Percentiles rank a stretch among this genome's conserved stretches.
Conservation (phyloP, 2,888 invertebrate genomes). For the Frankliniella intonsa region DNA sequence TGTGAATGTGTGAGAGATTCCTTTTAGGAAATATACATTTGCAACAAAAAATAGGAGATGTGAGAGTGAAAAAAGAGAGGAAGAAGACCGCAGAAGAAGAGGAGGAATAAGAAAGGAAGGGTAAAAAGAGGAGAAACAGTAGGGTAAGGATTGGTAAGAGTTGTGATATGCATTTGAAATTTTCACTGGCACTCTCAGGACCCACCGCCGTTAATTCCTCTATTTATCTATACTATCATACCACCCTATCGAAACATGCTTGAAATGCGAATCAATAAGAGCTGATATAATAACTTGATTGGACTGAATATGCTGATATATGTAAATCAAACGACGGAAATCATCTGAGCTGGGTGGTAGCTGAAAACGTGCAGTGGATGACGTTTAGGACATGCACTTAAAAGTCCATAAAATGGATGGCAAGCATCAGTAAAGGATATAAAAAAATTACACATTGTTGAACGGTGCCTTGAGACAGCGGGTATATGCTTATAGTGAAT, state of each 20-base stretch:
- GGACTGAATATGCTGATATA: too few relatives aligned
- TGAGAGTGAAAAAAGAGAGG: background rate
- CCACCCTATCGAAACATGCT: slow-evolving; percentile 2
- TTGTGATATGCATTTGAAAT: slow-evolving; percentile 20
- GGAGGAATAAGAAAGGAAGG: slow-evolving; percentile 36
- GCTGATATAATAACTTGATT: too few relatives aligned
- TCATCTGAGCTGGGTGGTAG: too few relatives aligned
- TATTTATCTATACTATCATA: background rate
- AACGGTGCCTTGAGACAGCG: too few relatives aligned
- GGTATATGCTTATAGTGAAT: too few relatives aligned
- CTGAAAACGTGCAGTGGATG: background rate
- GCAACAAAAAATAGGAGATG: background rate
- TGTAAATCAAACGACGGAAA: too few relatives aligned
- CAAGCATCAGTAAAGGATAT: background rate
- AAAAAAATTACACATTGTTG: background rate
- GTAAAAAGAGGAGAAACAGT: slow-evolving; percentile 29
- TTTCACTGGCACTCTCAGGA: background rate
- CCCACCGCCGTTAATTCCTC: background rate
- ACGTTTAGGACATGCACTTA: background rate
- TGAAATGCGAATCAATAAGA: too few relatives aligned
- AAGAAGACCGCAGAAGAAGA: slow-evolving; percentile 30
- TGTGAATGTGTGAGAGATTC: too few relatives aligned
- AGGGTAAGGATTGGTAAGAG: background rate
- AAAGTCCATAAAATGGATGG: background rate
- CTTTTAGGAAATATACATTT: too few relatives aligned